These are phyloP conservation scores for Yponomeuta evonymella DNA, from an alignment of 2,888 invertebrate species.

Conservation along the genomic window DNA sequence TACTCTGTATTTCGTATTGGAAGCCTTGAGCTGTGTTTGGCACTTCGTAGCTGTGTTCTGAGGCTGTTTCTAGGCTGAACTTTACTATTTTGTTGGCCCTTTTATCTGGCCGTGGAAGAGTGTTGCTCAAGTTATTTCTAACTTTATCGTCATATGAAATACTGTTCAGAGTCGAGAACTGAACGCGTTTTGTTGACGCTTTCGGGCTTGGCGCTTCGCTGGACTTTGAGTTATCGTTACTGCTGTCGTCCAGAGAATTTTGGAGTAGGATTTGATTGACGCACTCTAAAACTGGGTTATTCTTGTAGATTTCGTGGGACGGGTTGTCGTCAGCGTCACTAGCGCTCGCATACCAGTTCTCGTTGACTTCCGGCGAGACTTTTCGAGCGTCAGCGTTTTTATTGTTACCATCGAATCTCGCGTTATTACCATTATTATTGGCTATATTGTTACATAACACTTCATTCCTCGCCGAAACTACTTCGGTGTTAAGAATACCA, in stretches of 20 bases:
- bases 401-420: conserved; percentile 52
- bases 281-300: conserved; percentile 90
- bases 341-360: conserved; percentile 88
- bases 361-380: conserved; percentile 71
- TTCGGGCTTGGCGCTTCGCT: conserved; percentile 69
- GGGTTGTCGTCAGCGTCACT: conserved; percentile 87
- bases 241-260: conserved; percentile 79
- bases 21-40: conserved; percentile 73
- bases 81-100: conserved; percentile 70
- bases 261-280: conserved; percentile 90
- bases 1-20: conserved; percentile 78
- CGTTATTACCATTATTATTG: conserved; percentile 44
- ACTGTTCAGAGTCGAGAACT: conserved; percentile 79
- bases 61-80: conserved; percentile 69
- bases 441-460: conserved; percentile 57
- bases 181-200: conserved; percentile 74
- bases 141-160: conserved; percentile 72
- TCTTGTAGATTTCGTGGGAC: conserved; percentile 81
- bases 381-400: conserved; percentile 47
- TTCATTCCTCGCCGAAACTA: conserved; percentile 65
- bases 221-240: conserved; percentile 66
- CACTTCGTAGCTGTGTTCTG: conserved; percentile 78
- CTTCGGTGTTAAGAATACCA: conserved; percentile 47
- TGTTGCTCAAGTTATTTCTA: conserved; percentile 48
- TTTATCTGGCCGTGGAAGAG: conserved; percentile 63